phyloP scores from a whole-genome alignment of 2,113 vertebrate species.

The Rattus rattus region DNA sequence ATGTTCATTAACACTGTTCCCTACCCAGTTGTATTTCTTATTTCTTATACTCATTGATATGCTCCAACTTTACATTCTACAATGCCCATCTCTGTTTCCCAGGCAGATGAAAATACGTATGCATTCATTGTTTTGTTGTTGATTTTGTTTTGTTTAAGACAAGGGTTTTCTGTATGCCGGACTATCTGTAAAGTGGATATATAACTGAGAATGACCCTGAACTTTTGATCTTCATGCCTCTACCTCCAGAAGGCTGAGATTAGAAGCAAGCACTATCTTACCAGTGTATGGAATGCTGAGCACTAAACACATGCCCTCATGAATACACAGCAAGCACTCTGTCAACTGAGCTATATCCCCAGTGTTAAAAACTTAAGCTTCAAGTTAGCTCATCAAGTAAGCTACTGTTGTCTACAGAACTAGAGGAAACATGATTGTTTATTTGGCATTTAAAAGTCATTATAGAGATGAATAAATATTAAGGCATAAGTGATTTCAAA shows the following conservation, averaged over 20 bases:
- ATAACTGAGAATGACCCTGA: background rate
- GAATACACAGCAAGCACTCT: background rate
- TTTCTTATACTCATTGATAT: background rate
- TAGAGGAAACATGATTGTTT: background rate
- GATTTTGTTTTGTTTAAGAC: background rate
- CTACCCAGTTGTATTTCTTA: background rate
- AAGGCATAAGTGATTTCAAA: background rate
- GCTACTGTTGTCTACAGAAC: background rate
- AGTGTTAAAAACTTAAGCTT: background rate
- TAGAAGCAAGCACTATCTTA: background rate
- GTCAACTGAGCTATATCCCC: background rate
- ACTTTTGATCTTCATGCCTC: background rate
- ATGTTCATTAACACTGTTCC: background rate
- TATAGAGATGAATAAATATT: background rate
- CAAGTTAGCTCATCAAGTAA: background rate
- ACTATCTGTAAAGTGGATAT: background rate
- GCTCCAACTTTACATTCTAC: background rate
- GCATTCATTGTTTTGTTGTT: background rate
- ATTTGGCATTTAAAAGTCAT: constrained; percentile 3
- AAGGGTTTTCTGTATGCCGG: too few relatives aligned
- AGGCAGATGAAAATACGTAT: background rate
- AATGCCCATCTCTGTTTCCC: background rate
- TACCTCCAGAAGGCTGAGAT: background rate
- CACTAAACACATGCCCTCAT: background rate
- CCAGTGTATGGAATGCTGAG: background rate